Evolutionary conservation across 2,113 vertebrate genomes (phyloP).

Genomic region (Burhinus oedicnemus): DNA sequence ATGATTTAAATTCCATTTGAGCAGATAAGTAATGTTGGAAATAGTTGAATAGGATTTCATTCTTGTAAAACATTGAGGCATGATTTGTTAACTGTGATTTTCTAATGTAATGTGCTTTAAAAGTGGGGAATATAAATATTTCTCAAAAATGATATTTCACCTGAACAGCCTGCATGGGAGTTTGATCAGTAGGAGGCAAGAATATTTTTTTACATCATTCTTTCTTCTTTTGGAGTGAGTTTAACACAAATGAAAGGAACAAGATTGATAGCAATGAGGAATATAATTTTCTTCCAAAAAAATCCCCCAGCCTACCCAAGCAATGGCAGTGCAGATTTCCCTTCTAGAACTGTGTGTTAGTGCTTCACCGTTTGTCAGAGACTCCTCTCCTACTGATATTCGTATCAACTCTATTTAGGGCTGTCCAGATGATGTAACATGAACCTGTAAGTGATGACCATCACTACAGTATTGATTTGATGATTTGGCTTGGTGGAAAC

Average conservation of each 20-base stretch:
- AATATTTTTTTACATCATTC: background rate
- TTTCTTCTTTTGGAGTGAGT: background rate
- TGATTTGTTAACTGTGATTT: background rate
- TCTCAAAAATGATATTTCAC: background rate
- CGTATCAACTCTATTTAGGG: accelerated
- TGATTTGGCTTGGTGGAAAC: background rate
- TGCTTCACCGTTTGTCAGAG: background rate
- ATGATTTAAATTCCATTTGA: background rate
- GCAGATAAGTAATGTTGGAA: background rate
- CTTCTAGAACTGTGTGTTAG: background rate
- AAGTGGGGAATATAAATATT: background rate
- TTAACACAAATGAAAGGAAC: background rate
- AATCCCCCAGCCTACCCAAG: background rate
- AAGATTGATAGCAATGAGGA: background rate
- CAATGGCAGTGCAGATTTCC: background rate
- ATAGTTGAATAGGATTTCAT: background rate
- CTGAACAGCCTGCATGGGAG: background rate
- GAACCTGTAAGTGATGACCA: background rate
- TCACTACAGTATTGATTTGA: background rate
- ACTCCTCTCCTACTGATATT: background rate
- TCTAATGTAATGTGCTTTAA: background rate
- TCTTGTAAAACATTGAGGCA: background rate
- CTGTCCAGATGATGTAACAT: background rate
- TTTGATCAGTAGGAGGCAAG: background rate
- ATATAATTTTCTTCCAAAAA: background rate